Percentiles rank a stretch among this genome's conserved stretches.
phyloP scores from a whole-genome alignment of 2,113 vertebrate species.

The Lophotis ruficrista region DNA sequence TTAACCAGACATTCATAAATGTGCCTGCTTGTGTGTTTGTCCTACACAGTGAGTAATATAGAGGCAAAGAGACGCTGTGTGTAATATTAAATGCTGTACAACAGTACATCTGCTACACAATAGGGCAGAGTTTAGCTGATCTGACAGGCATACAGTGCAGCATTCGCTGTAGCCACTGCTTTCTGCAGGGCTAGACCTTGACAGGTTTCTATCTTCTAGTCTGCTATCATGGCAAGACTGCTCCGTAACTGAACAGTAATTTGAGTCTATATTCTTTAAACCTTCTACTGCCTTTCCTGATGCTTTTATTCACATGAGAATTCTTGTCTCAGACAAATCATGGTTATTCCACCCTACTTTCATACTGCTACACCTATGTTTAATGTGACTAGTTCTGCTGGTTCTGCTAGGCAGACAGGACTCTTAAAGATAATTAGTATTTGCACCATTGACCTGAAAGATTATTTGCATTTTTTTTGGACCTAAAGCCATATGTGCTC shows the following conservation, averaged over 20 bases:
- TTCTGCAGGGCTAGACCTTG: not conserved
- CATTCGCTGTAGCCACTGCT: not conserved
- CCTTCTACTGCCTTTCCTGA: not conserved
- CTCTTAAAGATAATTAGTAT: conserved; percentile 26
- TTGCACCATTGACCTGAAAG: not conserved
- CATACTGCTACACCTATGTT: not conserved
- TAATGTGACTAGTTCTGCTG: conserved; percentile 28
- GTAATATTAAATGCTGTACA: not conserved
- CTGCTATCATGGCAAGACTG: not conserved
- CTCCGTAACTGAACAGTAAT: not conserved
- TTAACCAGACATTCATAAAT: not conserved
- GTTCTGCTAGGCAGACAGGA: conserved; percentile 19
- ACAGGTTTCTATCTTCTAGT: not conserved
- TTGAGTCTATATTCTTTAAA: not conserved
- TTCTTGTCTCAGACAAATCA: not conserved
- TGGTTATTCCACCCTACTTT: conserved; percentile 2
- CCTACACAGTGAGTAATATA: not conserved
- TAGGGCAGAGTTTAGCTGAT: not conserved
- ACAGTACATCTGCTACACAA: not conserved
- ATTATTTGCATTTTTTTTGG: not conserved
- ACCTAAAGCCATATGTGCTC: not conserved
- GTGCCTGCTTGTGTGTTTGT: not conserved
- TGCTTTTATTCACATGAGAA: not conserved
- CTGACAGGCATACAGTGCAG: not conserved
- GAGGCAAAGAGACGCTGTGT: not conserved